Base-by-base conservation (phyloP, 2,797 vertebrate genomes). In the Diplodus puntazzo region DNA sequence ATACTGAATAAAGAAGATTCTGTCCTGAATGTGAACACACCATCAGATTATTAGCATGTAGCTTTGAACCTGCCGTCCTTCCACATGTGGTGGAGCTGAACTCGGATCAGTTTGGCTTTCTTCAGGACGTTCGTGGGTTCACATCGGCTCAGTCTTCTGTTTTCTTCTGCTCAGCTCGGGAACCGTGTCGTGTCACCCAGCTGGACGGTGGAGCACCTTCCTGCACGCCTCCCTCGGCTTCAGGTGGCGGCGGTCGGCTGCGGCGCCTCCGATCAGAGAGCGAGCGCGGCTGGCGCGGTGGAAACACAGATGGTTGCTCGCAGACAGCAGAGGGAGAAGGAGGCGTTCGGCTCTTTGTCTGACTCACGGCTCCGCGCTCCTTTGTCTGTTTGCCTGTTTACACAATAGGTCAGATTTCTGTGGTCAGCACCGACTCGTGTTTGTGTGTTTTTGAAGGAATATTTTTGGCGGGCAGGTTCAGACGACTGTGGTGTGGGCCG, bases 371-470 rank as follows among this genome's bases (percentile, higher is more conserved):
- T 73, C 39, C 25, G 1, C 17, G 52, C 67, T 79, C 62, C 61
- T 86, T 86, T 83, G 86, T 87, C 74, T 79, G 75, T 79, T 73
- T 48, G 71, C 25, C 64, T 80, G 75, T 85, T 89, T 11, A 25
- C 79, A 67, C 84, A 77, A 69, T 4, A 79, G 79, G 79, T 84
- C 50, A 2, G 0, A 68, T 78, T 59, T 69, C 34, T 64, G 52
- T 16, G 60, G 55, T 67, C 46, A 53, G 3, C 60, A 62, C 30
- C 58, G 50, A 4, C 58, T 25, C 30, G 23, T 50, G 71, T 30
- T 62, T 57, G 66, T 64, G 62, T 64, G 55, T 55, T 77, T 50
- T 61, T 59, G 73, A 65, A 13, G 0, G 1, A 67, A 50, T 59
- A 12, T 74, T 79, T 84, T 42, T 73, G 68, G 45, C 43, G 1